Percentiles rank a stretch among this genome's conserved stretches.
phyloP scores from a whole-genome alignment of 2,888 invertebrate species.

The Matsumyia berberina region DNA sequence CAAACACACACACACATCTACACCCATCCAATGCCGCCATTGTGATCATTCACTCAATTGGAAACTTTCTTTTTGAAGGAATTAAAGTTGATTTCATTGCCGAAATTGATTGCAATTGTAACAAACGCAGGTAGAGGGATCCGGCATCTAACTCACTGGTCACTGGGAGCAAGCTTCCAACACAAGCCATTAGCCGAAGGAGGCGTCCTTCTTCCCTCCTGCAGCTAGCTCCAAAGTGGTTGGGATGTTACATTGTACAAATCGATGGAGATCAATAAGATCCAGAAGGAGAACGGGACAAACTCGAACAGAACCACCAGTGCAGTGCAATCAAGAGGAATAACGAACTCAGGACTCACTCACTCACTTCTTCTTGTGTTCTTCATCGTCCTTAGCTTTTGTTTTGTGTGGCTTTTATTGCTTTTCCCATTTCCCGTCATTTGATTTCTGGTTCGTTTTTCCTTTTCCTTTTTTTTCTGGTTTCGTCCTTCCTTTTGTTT shows the following conservation, averaged over 20 bases:
- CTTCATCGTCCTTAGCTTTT: conserved; percentile 33
- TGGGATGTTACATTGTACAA: conserved; percentile 33
- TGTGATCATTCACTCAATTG: conserved; percentile 65
- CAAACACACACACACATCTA: background rate
- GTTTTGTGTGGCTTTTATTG: conserved; percentile 69
- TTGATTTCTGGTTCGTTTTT: conserved; percentile 56
- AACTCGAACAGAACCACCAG: conserved; percentile 2
- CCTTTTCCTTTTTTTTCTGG: conserved; percentile 8
- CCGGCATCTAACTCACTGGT: background rate
- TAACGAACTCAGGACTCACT: conserved; percentile 53
- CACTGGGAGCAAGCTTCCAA: conserved; percentile 2
- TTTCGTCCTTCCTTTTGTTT: conserved; percentile 45
- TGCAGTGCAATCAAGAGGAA: conserved; percentile 56
- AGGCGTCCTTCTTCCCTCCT: background rate
- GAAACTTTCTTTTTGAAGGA: conserved; percentile 53
- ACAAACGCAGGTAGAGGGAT: conserved; percentile 39
- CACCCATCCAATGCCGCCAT: too few relatives aligned
- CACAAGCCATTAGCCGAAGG: conserved; percentile 28
- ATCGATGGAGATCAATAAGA: conserved; percentile 70
- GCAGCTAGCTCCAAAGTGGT: background rate
- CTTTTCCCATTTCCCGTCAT: conserved; percentile 65
- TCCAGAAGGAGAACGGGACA: conserved; percentile 47
- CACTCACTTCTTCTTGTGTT: conserved; percentile 12
- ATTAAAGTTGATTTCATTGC: conserved; percentile 57
- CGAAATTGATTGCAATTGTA: conserved; percentile 68